These are phyloP conservation scores for Aurelia sp. DNA, from an alignment of 30 jellyfish, hydroid and myxozoan species.

Conservation along the genomic window DNA sequence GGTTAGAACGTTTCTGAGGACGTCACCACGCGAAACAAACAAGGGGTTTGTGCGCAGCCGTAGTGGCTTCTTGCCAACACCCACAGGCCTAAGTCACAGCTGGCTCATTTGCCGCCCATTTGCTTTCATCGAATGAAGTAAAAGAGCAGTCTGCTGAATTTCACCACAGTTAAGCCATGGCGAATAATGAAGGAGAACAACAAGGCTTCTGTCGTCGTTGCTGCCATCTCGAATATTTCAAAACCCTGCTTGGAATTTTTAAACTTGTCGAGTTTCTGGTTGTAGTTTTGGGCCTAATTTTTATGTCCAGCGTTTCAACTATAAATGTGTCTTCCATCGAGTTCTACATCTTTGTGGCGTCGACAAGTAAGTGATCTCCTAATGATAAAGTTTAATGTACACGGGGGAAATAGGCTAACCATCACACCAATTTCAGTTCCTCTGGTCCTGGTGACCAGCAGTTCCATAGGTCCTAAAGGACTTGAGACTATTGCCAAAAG, in stretches of 20 bases:
- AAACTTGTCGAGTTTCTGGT: slow-evolving; percentile 43
- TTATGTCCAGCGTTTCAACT: slow-evolving; percentile 61
- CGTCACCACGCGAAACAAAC: too few species aligned
- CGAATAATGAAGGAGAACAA: slow-evolving; percentile 16
- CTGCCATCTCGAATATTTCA: slow-evolving; percentile 48
- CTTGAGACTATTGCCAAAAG: too few species aligned
- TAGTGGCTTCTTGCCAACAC: too few species aligned
- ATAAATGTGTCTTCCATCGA: slow-evolving; percentile 49
- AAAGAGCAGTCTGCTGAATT: not conserved
- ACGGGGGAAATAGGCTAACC: too few species aligned
- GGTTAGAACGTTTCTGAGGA: too few species aligned
- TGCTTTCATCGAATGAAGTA: too few species aligned
- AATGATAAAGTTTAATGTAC: too few species aligned
- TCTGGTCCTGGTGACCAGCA: too few species aligned
- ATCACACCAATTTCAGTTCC: too few species aligned
- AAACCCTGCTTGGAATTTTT: slow-evolving; percentile 35
- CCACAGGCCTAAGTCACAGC: too few species aligned
- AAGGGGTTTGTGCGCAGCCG: too few species aligned
- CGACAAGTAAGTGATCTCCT: slow-evolving; percentile 30
- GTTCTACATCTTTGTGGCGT: slow-evolving; percentile 38
- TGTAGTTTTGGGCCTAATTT: slow-evolving; percentile 56
- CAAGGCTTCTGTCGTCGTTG: slow-evolving; percentile 22
- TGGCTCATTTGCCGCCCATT: slow-evolving; percentile 20
- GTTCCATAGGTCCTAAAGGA: too few species aligned
- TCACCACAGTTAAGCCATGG: not conserved